A percentile compares a stretch with the other conserved stretches of the same genome.
phyloP scores from a whole-genome alignment of 2,888 invertebrate genomes.

The Rhamnusium bicolor region DNA sequence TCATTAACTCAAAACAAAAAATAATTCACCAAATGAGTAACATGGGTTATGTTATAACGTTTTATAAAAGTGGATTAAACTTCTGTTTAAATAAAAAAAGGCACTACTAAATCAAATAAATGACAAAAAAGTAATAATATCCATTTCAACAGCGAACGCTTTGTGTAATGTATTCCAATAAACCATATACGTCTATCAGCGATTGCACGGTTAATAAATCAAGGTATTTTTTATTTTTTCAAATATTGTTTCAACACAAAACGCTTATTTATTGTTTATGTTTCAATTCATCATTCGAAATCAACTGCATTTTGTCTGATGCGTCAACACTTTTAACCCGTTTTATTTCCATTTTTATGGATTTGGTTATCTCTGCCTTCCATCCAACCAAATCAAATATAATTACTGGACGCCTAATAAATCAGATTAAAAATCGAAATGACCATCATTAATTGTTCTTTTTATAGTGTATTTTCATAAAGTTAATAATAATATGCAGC shows the following conservation, averaged over 20 bases:
- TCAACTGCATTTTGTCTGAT: slow-evolving; percentile 20
- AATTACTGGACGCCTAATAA: slow-evolving; percentile 12
- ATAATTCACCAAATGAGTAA: too few relatives aligned
- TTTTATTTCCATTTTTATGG: slow-evolving; percentile 19
- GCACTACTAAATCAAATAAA: too few relatives aligned
- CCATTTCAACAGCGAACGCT: background rate
- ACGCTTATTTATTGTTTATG: background rate
- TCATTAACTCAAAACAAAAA: too few relatives aligned
- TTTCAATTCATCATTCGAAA: slow-evolving; percentile 5
- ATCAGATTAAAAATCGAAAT: background rate
- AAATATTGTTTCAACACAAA: slow-evolving; percentile 11
- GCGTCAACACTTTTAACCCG: slow-evolving; percentile 21
- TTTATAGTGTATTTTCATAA: too few relatives aligned
- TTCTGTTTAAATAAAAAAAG: too few relatives aligned
- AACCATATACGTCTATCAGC: background rate
- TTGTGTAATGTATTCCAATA: background rate
- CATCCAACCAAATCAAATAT: slow-evolving; percentile 16
- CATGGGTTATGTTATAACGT: too few relatives aligned
- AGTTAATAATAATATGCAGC: too few relatives aligned
- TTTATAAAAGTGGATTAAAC: too few relatives aligned
- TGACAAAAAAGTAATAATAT: background rate
- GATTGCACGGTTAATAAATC: background rate
- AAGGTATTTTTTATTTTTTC: background rate
- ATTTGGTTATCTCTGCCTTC: slow-evolving; percentile 15
- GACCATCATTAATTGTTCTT: slow-evolving; percentile 6